Conservation (phyloP, 2,113 vertebrate species). For the Cervus canadensis region DNA sequence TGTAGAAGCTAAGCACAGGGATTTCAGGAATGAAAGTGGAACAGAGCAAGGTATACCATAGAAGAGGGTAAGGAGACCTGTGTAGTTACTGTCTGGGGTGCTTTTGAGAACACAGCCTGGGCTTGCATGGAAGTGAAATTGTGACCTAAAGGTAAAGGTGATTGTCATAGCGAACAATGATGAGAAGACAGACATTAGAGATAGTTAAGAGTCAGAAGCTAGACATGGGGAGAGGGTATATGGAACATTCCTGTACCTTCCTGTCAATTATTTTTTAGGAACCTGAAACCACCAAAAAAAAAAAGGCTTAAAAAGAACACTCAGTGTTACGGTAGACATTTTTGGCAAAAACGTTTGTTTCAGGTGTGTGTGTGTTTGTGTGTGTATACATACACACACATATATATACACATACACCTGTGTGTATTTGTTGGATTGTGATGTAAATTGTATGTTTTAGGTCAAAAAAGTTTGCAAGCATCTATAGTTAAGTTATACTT, state of each 20-base stretch:
- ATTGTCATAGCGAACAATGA: not conserved
- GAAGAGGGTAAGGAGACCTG: not conserved
- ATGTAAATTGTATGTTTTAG: not conserved
- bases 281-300: not conserved
- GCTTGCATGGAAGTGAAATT: not conserved
- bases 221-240: not conserved
- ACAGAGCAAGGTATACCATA: not conserved
- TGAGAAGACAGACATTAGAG: not conserved
- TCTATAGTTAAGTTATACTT: not conserved
- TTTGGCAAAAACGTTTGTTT: not conserved
- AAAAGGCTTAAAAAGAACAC: not conserved
- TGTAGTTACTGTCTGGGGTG: accelerated
- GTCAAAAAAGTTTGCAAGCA: not conserved
- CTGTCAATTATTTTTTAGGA: not conserved
- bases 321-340: not conserved
- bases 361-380: not conserved
- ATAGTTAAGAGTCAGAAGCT: not conserved
- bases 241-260: not conserved
- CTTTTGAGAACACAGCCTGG: not conserved
- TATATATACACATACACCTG: not conserved
- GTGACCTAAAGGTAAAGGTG: not conserved
- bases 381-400: not conserved
- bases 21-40: not conserved
- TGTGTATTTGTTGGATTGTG: not conserved
- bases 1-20: not conserved